Percentiles rank a stretch among this genome's conserved stretches.
Conservation (phyloP, 2,888 invertebrate genomes). For the Eledona agricola region DNA sequence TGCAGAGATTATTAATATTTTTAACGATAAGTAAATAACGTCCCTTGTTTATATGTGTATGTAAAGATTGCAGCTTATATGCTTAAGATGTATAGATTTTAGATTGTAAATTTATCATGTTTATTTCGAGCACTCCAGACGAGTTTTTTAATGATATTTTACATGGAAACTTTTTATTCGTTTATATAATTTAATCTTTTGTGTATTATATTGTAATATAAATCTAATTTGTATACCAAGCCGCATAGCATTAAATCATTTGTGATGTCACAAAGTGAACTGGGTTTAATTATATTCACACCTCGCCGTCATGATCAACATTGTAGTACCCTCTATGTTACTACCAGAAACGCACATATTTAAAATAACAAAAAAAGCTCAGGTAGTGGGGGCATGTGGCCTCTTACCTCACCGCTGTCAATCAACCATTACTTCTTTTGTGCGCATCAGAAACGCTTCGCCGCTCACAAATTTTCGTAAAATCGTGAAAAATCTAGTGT, state of each 20-base stretch:
- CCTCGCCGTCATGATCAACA: too few relatives aligned
- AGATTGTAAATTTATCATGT: slow-evolving; percentile 47
- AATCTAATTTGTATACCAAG: slow-evolving; percentile 60
- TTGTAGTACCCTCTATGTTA: too few relatives aligned
- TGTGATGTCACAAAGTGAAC: slow-evolving; percentile 48
- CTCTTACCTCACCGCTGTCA: too few relatives aligned
- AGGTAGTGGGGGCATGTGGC: too few relatives aligned
- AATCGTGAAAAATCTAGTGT: too few relatives aligned
- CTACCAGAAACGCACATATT: too few relatives aligned
- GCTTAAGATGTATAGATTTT: slow-evolving; percentile 47
- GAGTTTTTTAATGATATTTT: slow-evolving; percentile 34
- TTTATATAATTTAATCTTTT: slow-evolving; percentile 47
- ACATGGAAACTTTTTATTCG: slow-evolving; percentile 40
- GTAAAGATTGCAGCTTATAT: slow-evolving; percentile 51
- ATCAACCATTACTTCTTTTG: too few relatives aligned
- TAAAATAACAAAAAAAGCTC: too few relatives aligned
- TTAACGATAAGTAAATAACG: slow-evolving; percentile 42
- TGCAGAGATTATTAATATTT: slow-evolving; percentile 33
- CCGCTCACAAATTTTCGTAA: too few relatives aligned
- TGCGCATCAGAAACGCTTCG: too few relatives aligned
- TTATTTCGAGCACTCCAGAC: slow-evolving; percentile 38
- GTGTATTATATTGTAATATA: slow-evolving; percentile 60
- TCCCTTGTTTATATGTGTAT: slow-evolving; percentile 54
- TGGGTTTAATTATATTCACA: slow-evolving; percentile 7
- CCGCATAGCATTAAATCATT: slow-evolving; percentile 59